Evolutionary conservation across 2,888 invertebrate genomes (phyloP).

Genomic region (Pinctada fucata): DNA sequence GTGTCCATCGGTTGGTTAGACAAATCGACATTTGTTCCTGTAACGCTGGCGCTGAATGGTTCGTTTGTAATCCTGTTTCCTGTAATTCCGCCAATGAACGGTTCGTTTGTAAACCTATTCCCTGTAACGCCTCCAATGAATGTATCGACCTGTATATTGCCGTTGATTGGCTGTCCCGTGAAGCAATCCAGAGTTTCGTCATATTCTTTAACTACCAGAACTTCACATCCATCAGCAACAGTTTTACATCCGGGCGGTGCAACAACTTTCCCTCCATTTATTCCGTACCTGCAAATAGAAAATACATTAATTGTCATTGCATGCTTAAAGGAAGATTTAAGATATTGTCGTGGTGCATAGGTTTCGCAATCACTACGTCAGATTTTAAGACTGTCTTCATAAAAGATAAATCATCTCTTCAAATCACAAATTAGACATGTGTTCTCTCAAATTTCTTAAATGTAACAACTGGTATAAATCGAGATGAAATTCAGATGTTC

Average conservation of each 20-base stretch:
- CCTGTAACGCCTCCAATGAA: too few species aligned
- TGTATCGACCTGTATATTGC: too few species aligned
- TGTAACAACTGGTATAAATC: too few species aligned
- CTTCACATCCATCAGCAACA: conserved; percentile 37
- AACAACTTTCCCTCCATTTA: conserved; percentile 20
- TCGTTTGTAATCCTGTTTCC: too few species aligned
- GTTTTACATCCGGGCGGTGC: conserved; percentile 34
- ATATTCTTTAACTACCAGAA: conserved; percentile 17
- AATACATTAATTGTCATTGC: neutral
- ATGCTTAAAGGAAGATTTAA: neutral
- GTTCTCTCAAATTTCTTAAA: too few species aligned
- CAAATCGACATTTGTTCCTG: too few species aligned
- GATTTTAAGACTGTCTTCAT: too few species aligned
- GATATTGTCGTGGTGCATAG: neutral
- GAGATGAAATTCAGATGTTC: too few species aligned
- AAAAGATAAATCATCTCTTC: too few species aligned
- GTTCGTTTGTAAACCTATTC: too few species aligned
- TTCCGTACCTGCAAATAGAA: conserved; percentile 21
- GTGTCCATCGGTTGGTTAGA: neutral
- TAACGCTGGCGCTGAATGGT: too few species aligned
- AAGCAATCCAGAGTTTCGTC: conserved; percentile 33
- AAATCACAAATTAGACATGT: too few species aligned
- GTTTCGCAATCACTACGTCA: neutral
- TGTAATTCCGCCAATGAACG: neutral
- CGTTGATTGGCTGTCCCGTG: conserved; percentile 26